Percentiles rank a stretch among this genome's conserved stretches.
Conservation (phyloP, 1,140 invertebrate genomes). For the Macrosteles quadrilineatus region DNA sequence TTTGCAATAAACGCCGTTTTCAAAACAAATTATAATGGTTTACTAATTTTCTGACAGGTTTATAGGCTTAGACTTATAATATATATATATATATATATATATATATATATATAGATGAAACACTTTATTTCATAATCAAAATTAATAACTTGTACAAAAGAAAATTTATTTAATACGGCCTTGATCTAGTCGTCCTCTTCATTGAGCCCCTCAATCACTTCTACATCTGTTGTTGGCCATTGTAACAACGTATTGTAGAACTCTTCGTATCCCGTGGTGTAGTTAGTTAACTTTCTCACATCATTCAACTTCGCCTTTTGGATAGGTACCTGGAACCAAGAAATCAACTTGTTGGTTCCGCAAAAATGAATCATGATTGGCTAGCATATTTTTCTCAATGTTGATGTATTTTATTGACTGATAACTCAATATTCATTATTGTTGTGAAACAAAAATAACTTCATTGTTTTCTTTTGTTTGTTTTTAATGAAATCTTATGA, state of each 20-base stretch:
- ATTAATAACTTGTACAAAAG: not conserved
- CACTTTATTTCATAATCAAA: too few relatives aligned
- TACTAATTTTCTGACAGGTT: not conserved
- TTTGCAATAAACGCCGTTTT: slow-evolving; percentile 13
- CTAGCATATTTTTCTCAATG: not conserved
- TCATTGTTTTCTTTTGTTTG: not conserved
- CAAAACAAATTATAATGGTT: not conserved
- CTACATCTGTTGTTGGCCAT: not conserved
- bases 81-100: not conserved
- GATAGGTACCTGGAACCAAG: not conserved
- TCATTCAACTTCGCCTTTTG: not conserved
- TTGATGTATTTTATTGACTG: not conserved
- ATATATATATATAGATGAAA: not conserved
- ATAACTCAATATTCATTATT: not conserved
- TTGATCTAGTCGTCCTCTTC: not conserved
- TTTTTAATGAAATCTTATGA: not conserved
- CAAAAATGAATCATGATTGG: not conserved
- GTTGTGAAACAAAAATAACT: not conserved
- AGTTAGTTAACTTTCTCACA: not conserved
- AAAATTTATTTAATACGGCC: not conserved
- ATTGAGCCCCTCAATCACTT: not conserved
- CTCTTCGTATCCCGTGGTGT: not conserved
- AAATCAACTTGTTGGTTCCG: not conserved
- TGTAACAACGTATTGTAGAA: not conserved
- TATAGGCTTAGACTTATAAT: not conserved